These are phyloP conservation scores for Sebastiscus albofasciatus DNA, from an alignment of 2,797 vertebrate genomes.

Conservation along the genomic window DNA sequence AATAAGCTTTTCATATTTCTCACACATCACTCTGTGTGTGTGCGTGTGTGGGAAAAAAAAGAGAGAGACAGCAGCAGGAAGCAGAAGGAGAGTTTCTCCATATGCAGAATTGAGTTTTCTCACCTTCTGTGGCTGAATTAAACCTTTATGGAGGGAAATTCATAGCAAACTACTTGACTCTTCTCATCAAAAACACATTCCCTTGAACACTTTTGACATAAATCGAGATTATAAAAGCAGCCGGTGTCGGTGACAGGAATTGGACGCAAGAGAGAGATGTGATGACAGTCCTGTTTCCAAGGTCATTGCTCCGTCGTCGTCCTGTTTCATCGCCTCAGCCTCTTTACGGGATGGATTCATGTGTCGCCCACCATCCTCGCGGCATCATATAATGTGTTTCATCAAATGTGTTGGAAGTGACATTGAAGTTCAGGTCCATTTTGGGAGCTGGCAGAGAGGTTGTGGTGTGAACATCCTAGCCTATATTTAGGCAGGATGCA, in stretches of 20 bases:
- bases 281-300: slow-evolving; percentile 44
- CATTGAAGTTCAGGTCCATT: slow-evolving; percentile 9
- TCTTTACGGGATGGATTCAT: slow-evolving; percentile 13
- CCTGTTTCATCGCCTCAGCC: slow-evolving; percentile 22
- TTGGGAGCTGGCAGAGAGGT: neutral
- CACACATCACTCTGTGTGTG: slow-evolving; percentile 35
- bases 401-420: slow-evolving; percentile 44
- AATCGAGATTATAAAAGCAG: slow-evolving; percentile 25
- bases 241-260: slow-evolving; percentile 21
- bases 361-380: slow-evolving; percentile 5
- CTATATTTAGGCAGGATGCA: neutral
- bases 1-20: slow-evolving; percentile 73
- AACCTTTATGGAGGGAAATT: slow-evolving; percentile 25
- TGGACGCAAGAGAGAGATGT: slow-evolving; percentile 31
- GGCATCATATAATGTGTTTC: slow-evolving; percentile 43
- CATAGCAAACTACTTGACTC: neutral
- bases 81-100: slow-evolving; percentile 9
- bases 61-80: neutral
- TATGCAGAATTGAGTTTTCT: slow-evolving; percentile 49
- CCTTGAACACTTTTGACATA: slow-evolving; percentile 34
- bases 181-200: slow-evolving; percentile 34
- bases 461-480: neutral
- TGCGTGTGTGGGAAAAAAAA: slow-evolving; percentile 3
- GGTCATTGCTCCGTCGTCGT: slow-evolving; percentile 46
- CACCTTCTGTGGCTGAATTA: slow-evolving; percentile 31